Conservation (phyloP, 2,888 invertebrate species). For the Synanthedon andrenaeformis region DNA sequence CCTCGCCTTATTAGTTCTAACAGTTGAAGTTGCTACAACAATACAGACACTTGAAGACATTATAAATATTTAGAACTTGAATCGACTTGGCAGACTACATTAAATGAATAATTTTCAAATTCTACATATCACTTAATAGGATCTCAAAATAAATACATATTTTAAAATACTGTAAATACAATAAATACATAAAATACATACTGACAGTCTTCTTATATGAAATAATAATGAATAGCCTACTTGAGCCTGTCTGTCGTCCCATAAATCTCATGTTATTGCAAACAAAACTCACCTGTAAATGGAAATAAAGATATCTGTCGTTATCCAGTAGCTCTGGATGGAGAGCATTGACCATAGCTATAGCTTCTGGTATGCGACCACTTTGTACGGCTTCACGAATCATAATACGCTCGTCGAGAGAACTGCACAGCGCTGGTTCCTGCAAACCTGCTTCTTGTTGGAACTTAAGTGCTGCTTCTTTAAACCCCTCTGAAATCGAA, state of each 20-base stretch:
- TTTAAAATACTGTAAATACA: no score
- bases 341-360: conserved; percentile 90
- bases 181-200: no score
- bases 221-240: no score
- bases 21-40: conserved; percentile 84
- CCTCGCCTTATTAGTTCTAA: conserved; percentile 89
- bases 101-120: no score
- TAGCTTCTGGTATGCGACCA: conserved; percentile 93
- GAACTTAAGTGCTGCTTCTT: conserved; percentile 97
- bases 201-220: no score
- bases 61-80: not conserved
- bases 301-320: conserved; percentile 95
- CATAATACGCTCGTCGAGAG: conserved; percentile 90
- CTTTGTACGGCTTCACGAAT: conserved; percentile 94
- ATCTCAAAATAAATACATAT: no score
- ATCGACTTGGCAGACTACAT: not conserved
- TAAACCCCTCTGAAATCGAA: conserved; percentile 84
- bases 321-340: conserved; percentile 96
- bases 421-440: conserved; percentile 72
- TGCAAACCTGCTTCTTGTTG: conserved; percentile 89
- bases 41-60: not conserved
- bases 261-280: no score
- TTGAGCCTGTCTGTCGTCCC: no score
- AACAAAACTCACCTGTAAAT: conserved; percentile 78
- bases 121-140: no score